Base-by-base conservation (phyloP, 2,797 vertebrate species). In the Yasuhikotakia modesta region DNA sequence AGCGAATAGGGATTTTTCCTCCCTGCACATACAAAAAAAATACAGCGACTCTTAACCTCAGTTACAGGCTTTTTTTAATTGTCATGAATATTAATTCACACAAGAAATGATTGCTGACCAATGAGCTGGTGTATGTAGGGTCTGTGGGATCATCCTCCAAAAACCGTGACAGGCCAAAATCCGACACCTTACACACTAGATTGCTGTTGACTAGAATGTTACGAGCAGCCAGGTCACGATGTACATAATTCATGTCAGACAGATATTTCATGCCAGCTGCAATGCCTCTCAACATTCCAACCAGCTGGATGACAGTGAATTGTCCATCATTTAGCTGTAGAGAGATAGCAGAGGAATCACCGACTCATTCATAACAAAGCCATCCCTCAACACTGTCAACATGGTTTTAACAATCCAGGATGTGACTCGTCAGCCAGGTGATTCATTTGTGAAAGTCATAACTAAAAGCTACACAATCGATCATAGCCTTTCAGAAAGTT, bases 141-240 rank as follows among this genome's bases (percentile, higher is more conserved):
- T 99, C 97, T 0, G 95, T 91, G 0, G 97, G 90, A 83, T 99
- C 97, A 0, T 99, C 97, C 84, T 99, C 97, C 53, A 99, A 90
- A 88, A 99, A 98, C 63, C 97, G 95, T 0, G 97, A 99, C 24
- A 99, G 94, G 73, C 97, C 97, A 0, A 99, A 99, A 89, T 99
- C 97, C 0, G 97, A 99, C 83, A 99, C 97, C 87, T 99, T 99
- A 92, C 97, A 99, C 88, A 99, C 96, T 81, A 99, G 91, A 88
- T 99, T 99, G 88, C 97, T 98, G 90, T 99, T 99, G 88, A 99
- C 97, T 57, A 99, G 90, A 88, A 99, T 99, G 91, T 99, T 99
- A 17, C 97, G 95, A 57, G 97, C 97, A 8, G 97, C 97, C 84
- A 99, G 90, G 90, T 99, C 97, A 1, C 97, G 93, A 87, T 99